Evolutionary conservation across 2,113 vertebrate species (phyloP), one percentile per base, ranked within the genome.

Genomic region (Paracanthobrama guichenoti): DNA sequence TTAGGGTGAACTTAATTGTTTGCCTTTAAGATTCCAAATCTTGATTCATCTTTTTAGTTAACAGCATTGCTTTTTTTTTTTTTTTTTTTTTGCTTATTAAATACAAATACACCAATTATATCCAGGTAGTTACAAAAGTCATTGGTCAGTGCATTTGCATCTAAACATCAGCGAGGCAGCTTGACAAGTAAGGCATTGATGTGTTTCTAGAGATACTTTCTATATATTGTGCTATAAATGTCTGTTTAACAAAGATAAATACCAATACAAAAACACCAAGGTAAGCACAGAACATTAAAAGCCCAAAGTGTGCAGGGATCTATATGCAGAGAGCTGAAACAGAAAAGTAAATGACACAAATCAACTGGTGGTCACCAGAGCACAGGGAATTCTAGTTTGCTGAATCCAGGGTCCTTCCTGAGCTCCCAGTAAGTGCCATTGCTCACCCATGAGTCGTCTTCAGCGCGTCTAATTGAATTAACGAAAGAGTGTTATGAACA

Each of bases 371-470:
- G 87, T 99, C 93, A 99, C 97, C 97, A 99, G 76, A 99, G 91
- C 80, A 97, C 87, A 64, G 97, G 96, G 87, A 94, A 96, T 87
- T 99, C 96, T 84, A 96, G 88, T 90, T 93, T 96, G 87, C 92
- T 92, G 92, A 99, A 98, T 42, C 97, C 96, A n/a, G 94, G 94
- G 16, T 98, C 96, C 91, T 93, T 96, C 31, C 96, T 95, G 87
- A 94, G 91, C 42, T 97, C 95, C 96, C 97, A 95, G 90, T 99
- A 99, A 0, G 95, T 95, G 87, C 95, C 94, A 42, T 95, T 98
- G 94, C 95, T 98, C 86, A 97, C 93, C 98, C 98, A 99, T 0
- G 93, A 94, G 78, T 98, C 97, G 24, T 96, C 93, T 0, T 31
- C 92, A 20, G 96, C 96, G 92, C 96, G 97, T 92, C 98, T 99